phyloP scores from a whole-genome alignment of 2,113 vertebrate species.

The Spheniscus mendiculus region DNA sequence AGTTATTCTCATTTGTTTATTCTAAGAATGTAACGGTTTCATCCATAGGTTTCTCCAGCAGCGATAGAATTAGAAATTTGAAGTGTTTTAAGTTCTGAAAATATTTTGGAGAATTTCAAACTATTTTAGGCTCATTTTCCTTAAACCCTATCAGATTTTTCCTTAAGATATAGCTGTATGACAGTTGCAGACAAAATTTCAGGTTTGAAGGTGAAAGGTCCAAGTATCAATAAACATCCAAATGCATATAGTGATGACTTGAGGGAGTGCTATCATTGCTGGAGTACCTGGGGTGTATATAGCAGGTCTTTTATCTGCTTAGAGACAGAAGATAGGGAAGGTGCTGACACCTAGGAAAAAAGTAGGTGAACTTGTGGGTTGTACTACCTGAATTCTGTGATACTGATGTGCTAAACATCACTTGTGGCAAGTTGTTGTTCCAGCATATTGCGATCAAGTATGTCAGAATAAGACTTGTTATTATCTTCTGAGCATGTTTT shows the following conservation, averaged over 20 bases:
- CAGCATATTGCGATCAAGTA: not conserved
- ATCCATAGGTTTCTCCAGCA: not conserved
- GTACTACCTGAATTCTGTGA: not conserved
- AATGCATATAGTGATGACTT: not conserved
- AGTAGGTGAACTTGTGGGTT: not conserved
- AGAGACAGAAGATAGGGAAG: not conserved
- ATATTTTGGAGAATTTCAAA: not conserved
- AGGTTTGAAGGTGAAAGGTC: not conserved
- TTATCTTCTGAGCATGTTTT: not conserved
- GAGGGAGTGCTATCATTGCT: not conserved
- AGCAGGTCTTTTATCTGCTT: not conserved
- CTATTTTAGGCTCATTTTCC: not conserved
- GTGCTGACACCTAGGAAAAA: not conserved
- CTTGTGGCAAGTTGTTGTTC: not conserved
- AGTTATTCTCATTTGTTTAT: not conserved
- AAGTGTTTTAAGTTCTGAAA: not conserved
- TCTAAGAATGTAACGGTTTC: not conserved
- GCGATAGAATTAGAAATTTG: not conserved
- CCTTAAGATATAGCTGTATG: not conserved
- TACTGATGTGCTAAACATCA: not conserved
- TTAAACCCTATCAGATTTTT: not conserved
- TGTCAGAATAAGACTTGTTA: conserved; percentile 33
- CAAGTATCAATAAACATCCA: not conserved
- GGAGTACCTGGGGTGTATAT: not conserved
- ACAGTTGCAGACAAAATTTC: not conserved